Conservation (phyloP, 2,797 vertebrate genomes). For the Muraenolepis orangiensis region DNA sequence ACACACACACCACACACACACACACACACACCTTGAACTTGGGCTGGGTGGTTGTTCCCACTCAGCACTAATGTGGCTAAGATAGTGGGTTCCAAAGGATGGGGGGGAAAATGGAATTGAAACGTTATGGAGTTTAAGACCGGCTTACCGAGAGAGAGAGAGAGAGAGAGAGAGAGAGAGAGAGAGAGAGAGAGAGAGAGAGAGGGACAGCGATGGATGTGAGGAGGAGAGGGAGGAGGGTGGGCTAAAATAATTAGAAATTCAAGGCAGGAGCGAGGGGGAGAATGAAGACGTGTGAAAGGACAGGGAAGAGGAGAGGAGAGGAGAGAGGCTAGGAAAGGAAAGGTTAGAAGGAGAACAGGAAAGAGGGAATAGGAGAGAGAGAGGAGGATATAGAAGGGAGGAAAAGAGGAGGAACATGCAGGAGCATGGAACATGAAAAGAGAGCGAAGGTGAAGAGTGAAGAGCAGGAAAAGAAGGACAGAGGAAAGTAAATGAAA, state of each 20-base stretch:
- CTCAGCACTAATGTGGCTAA: neutral
- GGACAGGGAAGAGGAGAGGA: too few relatives aligned
- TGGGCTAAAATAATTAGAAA: too few relatives aligned
- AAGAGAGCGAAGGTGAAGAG: too few relatives aligned
- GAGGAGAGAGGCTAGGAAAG: neutral
- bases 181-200: slow-evolving; percentile 8
- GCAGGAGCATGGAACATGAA: too few relatives aligned
- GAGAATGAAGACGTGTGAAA: too few relatives aligned
- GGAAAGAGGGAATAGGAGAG: neutral
- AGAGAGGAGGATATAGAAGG: neutral
- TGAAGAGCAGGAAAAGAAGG: too few relatives aligned
- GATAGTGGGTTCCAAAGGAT: neutral
- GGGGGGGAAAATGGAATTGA: slow-evolving; percentile 14
- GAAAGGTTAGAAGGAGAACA: neutral
- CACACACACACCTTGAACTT: neutral
- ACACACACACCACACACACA: too few relatives aligned
- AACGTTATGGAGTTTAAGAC: neutral
- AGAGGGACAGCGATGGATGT: neutral
- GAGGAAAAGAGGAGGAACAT: too few relatives aligned
- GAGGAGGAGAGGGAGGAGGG: neutral
- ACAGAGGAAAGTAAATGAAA: too few relatives aligned
- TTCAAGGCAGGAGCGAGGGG: neutral
- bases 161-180: neutral
- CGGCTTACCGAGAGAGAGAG: slow-evolving; percentile 1
- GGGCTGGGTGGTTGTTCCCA: neutral